Evolutionary conservation across 2,797 vertebrate species (phyloP), one percentile per base, ranked within the genome.

Genomic region (Sylvilagus floridanus): DNA sequence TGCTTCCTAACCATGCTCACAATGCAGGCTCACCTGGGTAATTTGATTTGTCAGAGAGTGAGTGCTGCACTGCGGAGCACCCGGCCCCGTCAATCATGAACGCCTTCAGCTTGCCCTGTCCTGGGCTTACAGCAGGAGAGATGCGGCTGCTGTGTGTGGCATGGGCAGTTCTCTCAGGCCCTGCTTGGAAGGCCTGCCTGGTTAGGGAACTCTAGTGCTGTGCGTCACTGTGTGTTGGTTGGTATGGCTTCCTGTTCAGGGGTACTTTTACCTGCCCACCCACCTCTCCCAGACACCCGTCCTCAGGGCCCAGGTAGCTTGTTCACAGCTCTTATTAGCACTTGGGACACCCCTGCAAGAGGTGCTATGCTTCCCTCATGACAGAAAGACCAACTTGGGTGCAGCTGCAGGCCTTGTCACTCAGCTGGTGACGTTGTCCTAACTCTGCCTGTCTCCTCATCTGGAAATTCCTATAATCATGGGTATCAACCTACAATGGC

Each of bases 401-500:
- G 47, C 16, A 10, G 5, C 14, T 21, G 2, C 7, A 4, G 32
- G 10, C 30, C 11, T 5, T 2, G 8, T 37, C 26, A n/a, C 8
- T 82, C 1, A 5, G 42, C 28, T 24, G 60, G 12, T 47, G 85
- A 42, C 8, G 9, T 75, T 52, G 57, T 47, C 8, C 42, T 22
- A 79, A 72, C 26, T 82, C 66, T 65, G n/a, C 14, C n/a, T 69
- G 32, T 78, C 50, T 37, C 19, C 73, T 86, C 16, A 5, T 22
- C 47, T 37, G 17, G 24, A 52, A 60, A 54, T 76, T 37, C 65
- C 52, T 3, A 22, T 65, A 76, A 62, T 71, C 26, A 21, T 8
- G 28, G 7, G 54, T 57, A 2, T 21, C n/a, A 12, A 16, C 13
- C 0, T 5, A 0, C 32, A 7, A 3, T 4, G 54, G 14, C 12